phyloP scores from a whole-genome alignment of 35 echinoderm and acorn worm genomes.

The Apostichopus japonicus region DNA sequence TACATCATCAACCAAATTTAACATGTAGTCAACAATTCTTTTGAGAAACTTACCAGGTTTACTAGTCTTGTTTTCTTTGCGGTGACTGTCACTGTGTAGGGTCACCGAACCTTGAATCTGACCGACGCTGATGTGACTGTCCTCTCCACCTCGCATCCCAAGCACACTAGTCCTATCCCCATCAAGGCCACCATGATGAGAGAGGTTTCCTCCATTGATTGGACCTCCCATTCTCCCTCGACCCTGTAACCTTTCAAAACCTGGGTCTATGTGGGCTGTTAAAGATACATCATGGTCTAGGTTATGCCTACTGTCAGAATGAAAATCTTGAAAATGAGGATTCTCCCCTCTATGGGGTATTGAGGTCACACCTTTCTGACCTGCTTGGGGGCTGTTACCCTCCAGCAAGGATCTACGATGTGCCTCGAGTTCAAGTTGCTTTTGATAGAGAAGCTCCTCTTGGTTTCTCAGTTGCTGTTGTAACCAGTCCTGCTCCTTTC shows the following conservation, averaged over 20 bases:
- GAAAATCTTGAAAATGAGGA: neutral
- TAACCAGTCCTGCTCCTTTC: constrained; percentile 44
- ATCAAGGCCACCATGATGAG: neutral
- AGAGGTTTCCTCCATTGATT: neutral
- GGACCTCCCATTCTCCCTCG: neutral
- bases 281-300: neutral
- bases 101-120: constrained; percentile 8
- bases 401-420: constrained; percentile 21
- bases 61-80: too few species aligned
- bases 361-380: neutral
- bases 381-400: neutral
- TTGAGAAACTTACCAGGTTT: neutral
- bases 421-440: constrained; percentile 48
- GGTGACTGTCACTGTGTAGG: neutral
- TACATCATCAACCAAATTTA: too few species aligned
- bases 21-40: too few species aligned
- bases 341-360: neutral
- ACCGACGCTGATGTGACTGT: neutral
- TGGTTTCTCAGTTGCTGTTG: constrained; percentile 30
- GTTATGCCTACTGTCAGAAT: neutral
- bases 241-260: neutral
- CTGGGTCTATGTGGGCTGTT: neutral
- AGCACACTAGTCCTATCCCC: neutral
- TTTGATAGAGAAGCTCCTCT: constrained; percentile 50
- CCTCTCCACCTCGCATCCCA: neutral